Conservation (phyloP, 2,888 invertebrate species). For the Bunonema sp. region DNA sequence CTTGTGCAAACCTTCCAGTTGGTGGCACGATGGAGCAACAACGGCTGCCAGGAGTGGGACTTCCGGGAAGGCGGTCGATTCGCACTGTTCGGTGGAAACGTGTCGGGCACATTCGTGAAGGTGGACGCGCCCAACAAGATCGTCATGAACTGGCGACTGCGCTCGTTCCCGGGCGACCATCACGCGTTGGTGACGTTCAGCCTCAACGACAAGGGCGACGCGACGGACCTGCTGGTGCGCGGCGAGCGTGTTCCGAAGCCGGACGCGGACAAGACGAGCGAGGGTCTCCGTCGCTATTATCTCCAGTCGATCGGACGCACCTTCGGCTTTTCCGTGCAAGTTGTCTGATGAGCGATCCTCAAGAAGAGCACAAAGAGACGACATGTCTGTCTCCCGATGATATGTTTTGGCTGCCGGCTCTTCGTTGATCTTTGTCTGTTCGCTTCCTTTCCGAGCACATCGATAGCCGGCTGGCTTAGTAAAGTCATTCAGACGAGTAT, state of each 20-base stretch:
- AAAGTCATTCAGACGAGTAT: no score
- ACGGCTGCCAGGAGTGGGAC: constrained; percentile 65
- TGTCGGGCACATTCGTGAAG: constrained; percentile 71
- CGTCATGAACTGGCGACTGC: constrained; percentile 66
- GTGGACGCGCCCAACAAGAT: constrained; percentile 69
- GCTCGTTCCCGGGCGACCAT: constrained; percentile 80
- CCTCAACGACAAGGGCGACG: constrained; percentile 69
- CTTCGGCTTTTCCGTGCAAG: no score
- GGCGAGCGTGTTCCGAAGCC: constrained; percentile 70
- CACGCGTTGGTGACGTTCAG: constrained; percentile 71
- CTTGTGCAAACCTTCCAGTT: constrained; percentile 57
- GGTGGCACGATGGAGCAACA: constrained; percentile 72
- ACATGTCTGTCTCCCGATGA: no score
- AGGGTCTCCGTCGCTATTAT: constrained; percentile 59
- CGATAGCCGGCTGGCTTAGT: no score
- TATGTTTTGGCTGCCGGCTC: no score
- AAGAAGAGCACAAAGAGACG: no score
- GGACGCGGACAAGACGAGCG: constrained; percentile 58
- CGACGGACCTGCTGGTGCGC: constrained; percentile 65
- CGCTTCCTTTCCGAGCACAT: no score
- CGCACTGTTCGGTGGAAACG: constrained; percentile 76
- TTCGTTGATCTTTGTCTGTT: no score
- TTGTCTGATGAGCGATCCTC: no score
- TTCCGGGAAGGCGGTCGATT: constrained; percentile 71
- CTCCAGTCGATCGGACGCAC: constrained; percentile 69